Conservation (phyloP, 2,113 vertebrate species). For the Ammospiza nelsoni region DNA sequence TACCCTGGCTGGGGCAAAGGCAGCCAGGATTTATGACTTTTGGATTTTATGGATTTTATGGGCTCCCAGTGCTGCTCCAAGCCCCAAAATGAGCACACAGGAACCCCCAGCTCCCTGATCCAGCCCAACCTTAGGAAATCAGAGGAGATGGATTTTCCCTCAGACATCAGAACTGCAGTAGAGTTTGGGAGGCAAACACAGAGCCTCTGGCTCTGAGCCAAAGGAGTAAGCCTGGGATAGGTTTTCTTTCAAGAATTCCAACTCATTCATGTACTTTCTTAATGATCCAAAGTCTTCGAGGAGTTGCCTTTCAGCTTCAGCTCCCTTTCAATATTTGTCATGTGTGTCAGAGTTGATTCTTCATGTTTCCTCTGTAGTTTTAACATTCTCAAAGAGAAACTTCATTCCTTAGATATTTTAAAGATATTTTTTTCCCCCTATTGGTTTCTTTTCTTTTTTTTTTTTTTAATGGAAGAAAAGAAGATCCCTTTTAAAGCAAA, state of each 20-base stretch:
- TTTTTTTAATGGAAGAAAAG: neutral
- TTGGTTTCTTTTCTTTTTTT: neutral
- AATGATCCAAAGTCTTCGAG: conserved; percentile 25
- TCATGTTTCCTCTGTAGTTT: neutral
- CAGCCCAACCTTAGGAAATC: conserved; percentile 16
- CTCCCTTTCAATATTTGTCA: conserved; percentile 29
- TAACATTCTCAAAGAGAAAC: neutral
- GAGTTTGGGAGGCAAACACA: neutral
- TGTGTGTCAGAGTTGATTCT: conserved; percentile 7
- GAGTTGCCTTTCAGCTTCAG: conserved; percentile 32
- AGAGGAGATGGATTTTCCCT: conserved; percentile 49
- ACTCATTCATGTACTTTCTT: conserved; percentile 37
- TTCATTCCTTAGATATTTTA: neutral
- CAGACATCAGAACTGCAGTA: neutral
- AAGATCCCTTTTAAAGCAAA: neutral
- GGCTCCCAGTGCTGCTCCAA: neutral
- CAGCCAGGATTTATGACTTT: neutral
- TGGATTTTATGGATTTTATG: neutral
- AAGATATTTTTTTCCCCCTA: neutral
- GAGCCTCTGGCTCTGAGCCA: neutral
- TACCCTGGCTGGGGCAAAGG: neutral
- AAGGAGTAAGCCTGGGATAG: conserved; percentile 3
- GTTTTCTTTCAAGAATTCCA: conserved; percentile 57
- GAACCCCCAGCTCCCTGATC: neutral
- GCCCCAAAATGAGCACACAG: fast-evolving